Evolutionary conservation across 2,797 vertebrate species (phyloP).

Genomic region (Acanthornis magna): DNA sequence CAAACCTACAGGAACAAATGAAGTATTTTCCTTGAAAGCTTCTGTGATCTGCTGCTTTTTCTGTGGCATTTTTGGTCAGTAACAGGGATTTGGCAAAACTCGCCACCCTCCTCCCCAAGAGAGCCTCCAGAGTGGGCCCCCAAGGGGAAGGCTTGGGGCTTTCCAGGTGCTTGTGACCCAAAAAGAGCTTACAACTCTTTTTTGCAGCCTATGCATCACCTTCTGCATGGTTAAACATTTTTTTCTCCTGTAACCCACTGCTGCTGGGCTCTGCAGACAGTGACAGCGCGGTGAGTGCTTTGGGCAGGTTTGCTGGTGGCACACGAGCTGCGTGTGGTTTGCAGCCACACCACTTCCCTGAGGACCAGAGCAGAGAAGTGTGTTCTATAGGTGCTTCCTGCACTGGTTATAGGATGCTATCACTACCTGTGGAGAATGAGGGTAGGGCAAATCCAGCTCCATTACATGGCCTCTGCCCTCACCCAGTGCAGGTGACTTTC

Average conservation of each 20-base stretch:
- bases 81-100: background rate
- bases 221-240: background rate
- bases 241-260: background rate
- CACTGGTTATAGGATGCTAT: background rate
- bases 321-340: background rate
- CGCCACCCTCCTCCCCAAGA: background rate
- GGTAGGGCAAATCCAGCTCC: background rate
- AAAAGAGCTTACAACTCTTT: background rate
- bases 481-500: background rate
- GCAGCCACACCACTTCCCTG: background rate
- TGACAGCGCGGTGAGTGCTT: accelerated
- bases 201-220: background rate
- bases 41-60: background rate
- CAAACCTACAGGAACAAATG: background rate
- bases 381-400: background rate
- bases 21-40: background rate
- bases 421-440: background rate
- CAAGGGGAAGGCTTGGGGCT: background rate
- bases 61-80: background rate
- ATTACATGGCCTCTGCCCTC: background rate
- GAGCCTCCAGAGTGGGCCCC: background rate
- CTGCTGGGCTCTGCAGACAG: background rate
- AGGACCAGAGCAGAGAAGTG: accelerated
- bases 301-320: background rate
- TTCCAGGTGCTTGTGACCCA: background rate